Base-by-base conservation (phyloP, 1,140 invertebrate genomes). In the Drosophila neocordata region DNA sequence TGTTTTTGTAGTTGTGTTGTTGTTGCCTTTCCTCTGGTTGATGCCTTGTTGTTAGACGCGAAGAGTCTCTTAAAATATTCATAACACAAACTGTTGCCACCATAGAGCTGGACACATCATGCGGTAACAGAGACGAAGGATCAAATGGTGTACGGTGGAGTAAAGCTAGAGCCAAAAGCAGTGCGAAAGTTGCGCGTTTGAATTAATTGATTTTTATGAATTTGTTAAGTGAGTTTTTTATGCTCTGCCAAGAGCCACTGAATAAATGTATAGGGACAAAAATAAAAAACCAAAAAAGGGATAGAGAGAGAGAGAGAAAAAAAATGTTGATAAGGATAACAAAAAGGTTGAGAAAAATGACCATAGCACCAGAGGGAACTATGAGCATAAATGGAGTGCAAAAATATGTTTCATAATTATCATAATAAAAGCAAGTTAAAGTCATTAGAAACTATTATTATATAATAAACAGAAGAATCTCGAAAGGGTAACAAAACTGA, bases 31-130 rank as follows among this genome's bases (percentile, higher is more conserved):
- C 73, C 71, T 65, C 56, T 53, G 59, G 41, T 48, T 65, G 48
- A 41, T 63, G 56, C 64, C 38, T 61, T 69, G 37, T 68, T 75
- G 73, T 75, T 69, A 65, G 72, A 48, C 8, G 41, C 41, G 41
- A 48, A 48, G 66, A 73, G 82, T 60, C 80, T 72, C 74, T 82
- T 87, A 85, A 85, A 85, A 85, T 85, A 85, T 85, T 87, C 82
- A 85, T 85, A 85, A 82, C 82, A 87, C 78, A 85, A 87, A 85
- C 82, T 85, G 78, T 85, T 85, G 83, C 82, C 74, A 82, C 82
- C 82, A 87, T 81, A 82, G 68, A 51, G 35, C 58, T 69, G 69
- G 77, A 41, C 69, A 69, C 69, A 62, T 65, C 52, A 22, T 18
- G 63, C 34, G 18, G 61, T 57, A 15, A 31, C 13, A 31, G 38